Base-by-base conservation (phyloP, 2,797 vertebrate species). In the Staurois parvus region DNA sequence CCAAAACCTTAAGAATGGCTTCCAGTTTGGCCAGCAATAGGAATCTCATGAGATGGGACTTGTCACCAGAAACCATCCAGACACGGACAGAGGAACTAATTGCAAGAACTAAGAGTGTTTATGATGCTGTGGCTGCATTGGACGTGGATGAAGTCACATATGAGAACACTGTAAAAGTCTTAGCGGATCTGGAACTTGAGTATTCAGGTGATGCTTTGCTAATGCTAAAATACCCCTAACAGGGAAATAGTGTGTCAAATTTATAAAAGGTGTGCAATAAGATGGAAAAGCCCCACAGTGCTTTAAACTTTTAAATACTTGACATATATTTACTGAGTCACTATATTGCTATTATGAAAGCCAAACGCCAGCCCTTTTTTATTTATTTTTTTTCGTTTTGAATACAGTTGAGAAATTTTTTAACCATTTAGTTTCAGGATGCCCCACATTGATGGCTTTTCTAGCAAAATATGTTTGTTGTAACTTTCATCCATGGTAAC, bases 61-160 rank as follows among this genome's bases (percentile, higher is more conserved):
- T 98, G 87, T 94, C 94, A 56, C 96, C 98, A n/a, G 95, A 95
- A 10, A 94, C 97, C 89, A 98, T 98, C 83, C 91, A 88, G 88
- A 88, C 88, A 67, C 91, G 86, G 85, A 95, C 97, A 0, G 96
- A 97, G 69, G 91, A 91, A 30, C 90, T 99, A 68, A 97, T 98
- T 34, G 90, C 85, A 80, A 94, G 95, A 90, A 95, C 96, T 17
- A 96, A 96, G 79, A 90, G 92, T 64, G 94, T 95, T 12, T 98
- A 97, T 0, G 96, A 98, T 85, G 84, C 88, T 0, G 88, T 99
- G 0, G 97, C 96, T 37, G 90, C 91, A 32, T 91, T 98, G 75
- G 90, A 92, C 72, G 21, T 92, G 10, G 94, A 95, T 28, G 91
- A 92, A 2, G 93, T 98, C 30, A 96, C 95, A 0, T 94, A 95